These are phyloP conservation scores for Drosophila diplacantha DNA, from an alignment of 2,888 invertebrate genomes.

Conservation along the genomic window DNA sequence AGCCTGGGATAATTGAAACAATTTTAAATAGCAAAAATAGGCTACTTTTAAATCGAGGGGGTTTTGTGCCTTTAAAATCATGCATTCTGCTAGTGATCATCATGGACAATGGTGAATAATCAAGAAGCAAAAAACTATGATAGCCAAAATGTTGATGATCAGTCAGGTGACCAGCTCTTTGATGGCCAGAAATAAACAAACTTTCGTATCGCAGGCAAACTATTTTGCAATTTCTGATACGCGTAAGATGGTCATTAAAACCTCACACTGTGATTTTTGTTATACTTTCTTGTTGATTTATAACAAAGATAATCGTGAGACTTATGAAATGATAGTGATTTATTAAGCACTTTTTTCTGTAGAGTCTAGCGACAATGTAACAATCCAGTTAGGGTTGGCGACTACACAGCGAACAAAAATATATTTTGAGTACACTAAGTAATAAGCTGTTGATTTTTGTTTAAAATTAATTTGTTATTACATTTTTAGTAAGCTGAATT, in stretches of 20 bases:
- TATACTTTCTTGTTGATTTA: not conserved
- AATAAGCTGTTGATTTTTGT: not conserved
- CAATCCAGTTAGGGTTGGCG: not conserved
- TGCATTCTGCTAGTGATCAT: slow-evolving; percentile 9
- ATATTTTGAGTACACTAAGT: not conserved
- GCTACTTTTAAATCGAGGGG: not conserved
- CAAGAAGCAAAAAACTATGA: slow-evolving; percentile 16
- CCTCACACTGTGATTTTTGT: slow-evolving; percentile 22
- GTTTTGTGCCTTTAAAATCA: slow-evolving; percentile 10
- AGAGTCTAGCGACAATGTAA: not conserved
- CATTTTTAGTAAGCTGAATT: not conserved
- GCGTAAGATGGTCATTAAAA: slow-evolving; percentile 5
- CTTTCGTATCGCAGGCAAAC: slow-evolving; percentile 16
- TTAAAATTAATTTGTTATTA: not conserved
- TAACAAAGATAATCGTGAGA: slow-evolving; percentile 9
- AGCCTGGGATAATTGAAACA: slow-evolving; percentile 12
- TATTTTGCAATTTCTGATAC: not conserved
- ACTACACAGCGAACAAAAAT: not conserved
- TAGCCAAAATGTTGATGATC: slow-evolving; percentile 24
- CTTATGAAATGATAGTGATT: slow-evolving; percentile 3
- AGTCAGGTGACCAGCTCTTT: slow-evolving; percentile 34
- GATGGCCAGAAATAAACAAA: slow-evolving; percentile 16
- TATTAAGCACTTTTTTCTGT: not conserved
- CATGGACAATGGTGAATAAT: slow-evolving; percentile 13
- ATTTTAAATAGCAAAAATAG: not conserved